phyloP scores from a whole-genome alignment of 2,797 vertebrate species.

The Denticeps clupeoides region DNA sequence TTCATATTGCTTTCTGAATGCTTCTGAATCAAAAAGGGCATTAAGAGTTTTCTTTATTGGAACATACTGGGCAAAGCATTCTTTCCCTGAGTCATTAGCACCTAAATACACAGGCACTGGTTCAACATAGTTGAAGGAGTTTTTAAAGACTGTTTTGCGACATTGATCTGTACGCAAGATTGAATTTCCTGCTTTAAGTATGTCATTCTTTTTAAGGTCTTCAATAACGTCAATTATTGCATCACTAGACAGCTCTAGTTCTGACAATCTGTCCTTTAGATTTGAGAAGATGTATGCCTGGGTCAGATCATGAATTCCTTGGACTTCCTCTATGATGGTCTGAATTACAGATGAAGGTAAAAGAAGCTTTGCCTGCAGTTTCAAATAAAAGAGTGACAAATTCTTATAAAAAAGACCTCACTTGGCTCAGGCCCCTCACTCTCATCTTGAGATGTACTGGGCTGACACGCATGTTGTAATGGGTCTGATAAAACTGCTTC shows the following conservation, averaged over 20 bases:
- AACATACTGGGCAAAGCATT: constrained; percentile 23
- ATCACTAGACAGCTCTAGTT: constrained; percentile 3
- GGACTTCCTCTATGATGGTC: constrained; percentile 24
- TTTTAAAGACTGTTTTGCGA: constrained; percentile 8
- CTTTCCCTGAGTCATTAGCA: constrained; percentile 9
- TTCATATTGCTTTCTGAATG: constrained; percentile 2
- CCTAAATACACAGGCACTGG: constrained; percentile 9
- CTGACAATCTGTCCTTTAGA: constrained; percentile 13
- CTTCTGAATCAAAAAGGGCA: constrained; percentile 4
- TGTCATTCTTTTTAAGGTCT: constrained; percentile 4
- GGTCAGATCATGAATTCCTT: constrained; percentile 14
- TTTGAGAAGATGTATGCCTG: constrained; percentile 13
- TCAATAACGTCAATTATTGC: constrained; percentile 5
- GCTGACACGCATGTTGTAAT: background rate
- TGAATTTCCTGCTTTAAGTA: background rate
- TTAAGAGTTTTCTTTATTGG: constrained; percentile 12
- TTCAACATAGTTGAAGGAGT: constrained; percentile 4
- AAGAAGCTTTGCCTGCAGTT: constrained; percentile 18
- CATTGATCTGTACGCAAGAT: constrained; percentile 8
- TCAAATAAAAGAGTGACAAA: constrained; percentile 17
- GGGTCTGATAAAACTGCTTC: background rate
- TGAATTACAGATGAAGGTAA: constrained; percentile 22
- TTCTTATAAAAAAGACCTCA: constrained; percentile 10
- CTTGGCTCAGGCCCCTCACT: background rate
- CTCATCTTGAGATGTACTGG: background rate